These are phyloP conservation scores for Leptopterna dolabrata DNA, from an alignment of 2,888 invertebrate genomes.

Conservation along the genomic window DNA sequence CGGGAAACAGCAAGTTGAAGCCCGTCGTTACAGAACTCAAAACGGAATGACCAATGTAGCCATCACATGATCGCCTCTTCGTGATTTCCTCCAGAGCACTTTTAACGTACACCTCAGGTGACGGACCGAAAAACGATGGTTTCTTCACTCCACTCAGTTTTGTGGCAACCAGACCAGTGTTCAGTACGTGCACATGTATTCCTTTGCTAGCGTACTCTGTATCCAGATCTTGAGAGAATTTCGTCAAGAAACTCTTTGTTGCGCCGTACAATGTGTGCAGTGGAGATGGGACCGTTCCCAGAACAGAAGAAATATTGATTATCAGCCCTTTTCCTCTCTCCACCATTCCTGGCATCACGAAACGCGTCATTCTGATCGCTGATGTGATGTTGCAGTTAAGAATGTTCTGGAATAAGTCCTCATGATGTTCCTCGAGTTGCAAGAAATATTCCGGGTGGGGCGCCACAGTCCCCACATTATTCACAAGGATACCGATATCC, in stretches of 20 bases:
- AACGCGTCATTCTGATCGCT: background rate
- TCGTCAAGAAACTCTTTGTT: conserved; percentile 15
- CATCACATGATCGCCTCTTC: background rate
- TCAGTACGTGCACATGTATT: background rate
- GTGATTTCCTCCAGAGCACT: background rate
- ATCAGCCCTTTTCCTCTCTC: background rate
- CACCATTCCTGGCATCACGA: conserved; percentile 17
- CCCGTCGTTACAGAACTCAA: background rate
- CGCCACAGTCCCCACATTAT: conserved; percentile 8
- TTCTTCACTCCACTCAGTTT: background rate
- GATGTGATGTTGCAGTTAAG: conserved; percentile 32
- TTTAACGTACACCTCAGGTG: conserved; percentile 1
- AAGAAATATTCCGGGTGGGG: conserved; percentile 24
- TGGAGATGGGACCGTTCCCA: background rate
- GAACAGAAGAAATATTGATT: conserved; percentile 11
- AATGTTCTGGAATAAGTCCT: background rate
- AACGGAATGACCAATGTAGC: background rate
- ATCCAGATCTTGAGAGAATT: conserved; percentile 28
- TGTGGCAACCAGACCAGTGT: conserved; percentile 20
- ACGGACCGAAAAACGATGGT: background rate
- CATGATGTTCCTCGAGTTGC: background rate
- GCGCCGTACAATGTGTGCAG: conserved; percentile 4
- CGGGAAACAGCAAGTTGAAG: background rate
- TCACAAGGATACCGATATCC: conserved; percentile 24
- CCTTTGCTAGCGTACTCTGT: conserved; percentile 1